Evolutionary conservation across 2,797 vertebrate genomes (phyloP).

Genomic region (Pitangus sulphuratus): DNA sequence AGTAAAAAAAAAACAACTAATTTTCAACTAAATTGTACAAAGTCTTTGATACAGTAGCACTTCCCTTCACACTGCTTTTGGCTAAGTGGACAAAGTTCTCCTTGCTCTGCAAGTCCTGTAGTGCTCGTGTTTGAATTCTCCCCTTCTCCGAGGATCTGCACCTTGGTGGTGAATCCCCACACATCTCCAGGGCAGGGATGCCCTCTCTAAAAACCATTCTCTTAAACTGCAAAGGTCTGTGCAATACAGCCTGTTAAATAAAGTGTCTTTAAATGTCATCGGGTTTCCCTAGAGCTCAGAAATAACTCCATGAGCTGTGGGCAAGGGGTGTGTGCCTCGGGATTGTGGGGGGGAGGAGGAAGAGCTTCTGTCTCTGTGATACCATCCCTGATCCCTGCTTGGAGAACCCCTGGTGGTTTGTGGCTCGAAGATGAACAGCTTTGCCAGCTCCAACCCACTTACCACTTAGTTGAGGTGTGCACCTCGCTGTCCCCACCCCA

Average conservation of each 20-base stretch:
- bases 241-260: neutral
- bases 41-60: neutral
- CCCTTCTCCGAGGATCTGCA: rapidly evolving
- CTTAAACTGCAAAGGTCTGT: neutral
- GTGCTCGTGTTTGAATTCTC: neutral
- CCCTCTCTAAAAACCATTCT: neutral
- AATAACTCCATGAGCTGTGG: neutral
- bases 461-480: neutral
- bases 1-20: neutral
- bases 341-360: neutral
- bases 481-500: neutral
- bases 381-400: neutral
- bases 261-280: neutral
- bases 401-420: neutral
- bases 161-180: neutral
- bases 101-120: neutral
- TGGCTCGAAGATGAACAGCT: neutral
- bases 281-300: neutral
- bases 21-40: neutral
- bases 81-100: neutral
- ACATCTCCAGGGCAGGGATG: neutral
- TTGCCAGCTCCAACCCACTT: neutral
- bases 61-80: neutral
- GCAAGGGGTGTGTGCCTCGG: neutral
- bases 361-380: neutral